Base-by-base conservation (phyloP, 2,113 vertebrate species). In the Hippoglossus stenolepis region DNA sequence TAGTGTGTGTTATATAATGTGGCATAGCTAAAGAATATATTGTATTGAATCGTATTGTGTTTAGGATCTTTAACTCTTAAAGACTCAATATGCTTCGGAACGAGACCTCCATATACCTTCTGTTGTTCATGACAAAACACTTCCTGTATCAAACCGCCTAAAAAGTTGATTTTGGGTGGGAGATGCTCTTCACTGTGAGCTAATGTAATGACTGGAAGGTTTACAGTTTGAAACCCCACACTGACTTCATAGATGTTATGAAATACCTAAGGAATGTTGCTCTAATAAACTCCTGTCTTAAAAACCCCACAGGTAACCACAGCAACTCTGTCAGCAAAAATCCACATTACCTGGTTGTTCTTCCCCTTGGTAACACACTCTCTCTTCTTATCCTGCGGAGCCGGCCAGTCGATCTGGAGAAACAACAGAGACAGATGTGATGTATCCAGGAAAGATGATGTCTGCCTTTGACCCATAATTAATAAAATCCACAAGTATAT, bases 341-440 rank as follows among this genome's bases (percentile, higher is more conserved):
- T 73, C 49, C 35, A 73, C 5, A 14, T 74, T 92, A 95, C 94
- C 94, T 94, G 94, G 91, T 95, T 95, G 90, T 93, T 95, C 87
- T 95, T 95, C 59, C 94, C 94, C 69, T 94, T 94, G 79, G 89
- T 83, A 1, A 91, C 90, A 17, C 94, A 95, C 71, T 95, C 94
- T 61, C 84, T 90, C 90, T 95, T 95, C 83, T 95, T 95, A 59
- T 94, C 93, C 80, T 81, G 80, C 0, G 94, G 94, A 43, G 94
- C 94, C 2, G 91, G 92, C 94, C 94, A 95, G 71, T 94, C 92
- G 61, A 95, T 94, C 94, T 95, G 91, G 26, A 61, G 68, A 47
- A 81, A 5, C 70, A 62, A 87, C 15, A 84, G 28, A 73, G 49
- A 77, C n/a, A 71, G 18, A 71, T 60, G 14, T 49, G 23, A 80